Percentiles rank a stretch among this genome's conserved stretches.
phyloP scores from a whole-genome alignment of 1,140 invertebrate genomes.

The Zophobas morio region DNA sequence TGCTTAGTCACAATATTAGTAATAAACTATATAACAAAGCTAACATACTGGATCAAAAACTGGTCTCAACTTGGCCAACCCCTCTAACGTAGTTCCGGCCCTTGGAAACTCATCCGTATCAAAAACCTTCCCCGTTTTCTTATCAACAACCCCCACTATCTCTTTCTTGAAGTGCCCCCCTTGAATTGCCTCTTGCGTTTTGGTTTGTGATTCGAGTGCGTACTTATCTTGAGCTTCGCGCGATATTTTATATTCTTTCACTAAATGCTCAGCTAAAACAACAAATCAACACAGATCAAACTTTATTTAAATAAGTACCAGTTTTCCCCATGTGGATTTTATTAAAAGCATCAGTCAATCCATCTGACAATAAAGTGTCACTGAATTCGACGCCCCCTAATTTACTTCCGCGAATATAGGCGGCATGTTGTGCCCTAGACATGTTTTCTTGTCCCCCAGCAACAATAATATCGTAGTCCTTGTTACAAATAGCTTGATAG shows the following conservation, averaged over 20 bases:
- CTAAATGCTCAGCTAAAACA: constrained; percentile 83
- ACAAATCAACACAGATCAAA: constrained; percentile 34
- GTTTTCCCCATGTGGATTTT: constrained; percentile 89
- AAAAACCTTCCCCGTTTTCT: constrained; percentile 71
- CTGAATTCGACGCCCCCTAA: constrained; percentile 77
- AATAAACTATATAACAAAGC: constrained; percentile 13
- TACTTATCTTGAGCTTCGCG: constrained; percentile 84
- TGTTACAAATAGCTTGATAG: constrained; percentile 79
- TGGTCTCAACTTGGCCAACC: constrained; percentile 75
- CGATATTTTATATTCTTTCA: constrained; percentile 78
- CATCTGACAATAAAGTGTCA: constrained; percentile 85
- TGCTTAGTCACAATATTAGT: neutral
- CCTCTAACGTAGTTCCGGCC: constrained; percentile 73
- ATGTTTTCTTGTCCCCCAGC: constrained; percentile 91
- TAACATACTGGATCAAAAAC: constrained; percentile 70
- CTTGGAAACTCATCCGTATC: constrained; percentile 81
- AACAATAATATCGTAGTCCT: constrained; percentile 81
- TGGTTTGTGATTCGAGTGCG: constrained; percentile 82
- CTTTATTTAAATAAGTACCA: constrained; percentile 68
- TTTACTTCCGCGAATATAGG: constrained; percentile 79
- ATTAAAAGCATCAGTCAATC: constrained; percentile 85
- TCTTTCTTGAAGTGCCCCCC: constrained; percentile 80
- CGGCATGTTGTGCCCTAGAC: constrained; percentile 84
- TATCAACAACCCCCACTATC: constrained; percentile 77
- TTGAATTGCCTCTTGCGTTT: constrained; percentile 76